Evolutionary conservation across 2,113 vertebrate species (phyloP).

Genomic region (Oncorhynchus tshawytscha): DNA sequence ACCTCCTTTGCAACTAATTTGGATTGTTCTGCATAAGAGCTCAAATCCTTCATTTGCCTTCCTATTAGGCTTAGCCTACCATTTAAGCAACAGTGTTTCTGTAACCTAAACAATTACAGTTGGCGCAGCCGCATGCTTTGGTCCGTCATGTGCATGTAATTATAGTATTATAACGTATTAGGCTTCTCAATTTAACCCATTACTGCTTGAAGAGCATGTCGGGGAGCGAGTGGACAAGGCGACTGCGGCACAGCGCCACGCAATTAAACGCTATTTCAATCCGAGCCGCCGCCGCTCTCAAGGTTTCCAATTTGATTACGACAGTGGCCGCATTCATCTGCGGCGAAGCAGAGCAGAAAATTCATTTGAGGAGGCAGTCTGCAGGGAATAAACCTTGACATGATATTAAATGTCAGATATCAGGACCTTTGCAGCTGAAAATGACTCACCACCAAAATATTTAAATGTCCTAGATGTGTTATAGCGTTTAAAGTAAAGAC

Average conservation of each 20-base stretch:
- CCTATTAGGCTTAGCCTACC: conserved; percentile 36
- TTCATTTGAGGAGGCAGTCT: conserved; percentile 70
- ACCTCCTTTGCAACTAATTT: conserved; percentile 35
- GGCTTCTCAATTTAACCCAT: conserved; percentile 59
- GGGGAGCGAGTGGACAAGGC: conserved; percentile 52
- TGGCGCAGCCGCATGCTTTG: conserved; percentile 19
- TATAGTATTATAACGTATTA: conserved; percentile 59
- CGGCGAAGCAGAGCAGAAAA: conserved; percentile 70
- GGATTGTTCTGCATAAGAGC: conserved; percentile 52
- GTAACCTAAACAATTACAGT: conserved; percentile 42
- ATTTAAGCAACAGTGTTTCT: conserved; percentile 33
- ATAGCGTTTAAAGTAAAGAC: conserved; percentile 41
- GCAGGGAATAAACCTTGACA: conserved; percentile 60
- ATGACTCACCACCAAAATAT: conserved; percentile 43
- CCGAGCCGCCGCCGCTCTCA: conserved; percentile 48
- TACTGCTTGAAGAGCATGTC: conserved; percentile 51
- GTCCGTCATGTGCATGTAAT: conserved; percentile 52
- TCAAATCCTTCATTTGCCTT: conserved; percentile 37
- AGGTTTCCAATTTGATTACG: conserved; percentile 60
- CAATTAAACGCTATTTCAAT: conserved; percentile 66
- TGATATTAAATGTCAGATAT: conserved; percentile 59
- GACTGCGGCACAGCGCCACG: conserved; percentile 49
- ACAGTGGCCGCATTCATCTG: conserved; percentile 52
- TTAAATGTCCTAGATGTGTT: conserved; percentile 51
- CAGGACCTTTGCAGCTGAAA: conserved; percentile 46